phyloP scores from a whole-genome alignment of 2,888 invertebrate genomes.

The Amiota communis region DNA sequence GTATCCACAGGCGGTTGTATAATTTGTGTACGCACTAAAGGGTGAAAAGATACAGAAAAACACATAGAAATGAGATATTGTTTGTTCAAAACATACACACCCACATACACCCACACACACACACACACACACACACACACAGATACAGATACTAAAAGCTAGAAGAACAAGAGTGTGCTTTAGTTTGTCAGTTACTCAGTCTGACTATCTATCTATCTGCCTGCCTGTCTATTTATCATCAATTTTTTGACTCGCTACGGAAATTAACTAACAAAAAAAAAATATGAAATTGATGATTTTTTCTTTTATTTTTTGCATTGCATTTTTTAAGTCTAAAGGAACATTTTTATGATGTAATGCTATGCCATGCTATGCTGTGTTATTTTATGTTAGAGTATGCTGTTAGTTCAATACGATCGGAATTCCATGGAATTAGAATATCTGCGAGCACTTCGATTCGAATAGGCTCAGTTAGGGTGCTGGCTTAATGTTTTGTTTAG shows the following conservation, averaged over 20 bases:
- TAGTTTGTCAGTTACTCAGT: background rate
- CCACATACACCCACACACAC: too few relatives aligned
- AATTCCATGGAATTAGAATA: too few relatives aligned
- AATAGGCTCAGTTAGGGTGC: too few relatives aligned
- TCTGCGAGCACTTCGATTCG: too few relatives aligned
- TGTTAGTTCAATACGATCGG: too few relatives aligned
- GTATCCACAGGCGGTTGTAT: conserved; percentile 94
- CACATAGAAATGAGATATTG: conserved; percentile 25
- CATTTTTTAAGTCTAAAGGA: background rate
- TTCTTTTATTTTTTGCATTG: background rate
- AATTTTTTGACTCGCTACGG: too few relatives aligned
- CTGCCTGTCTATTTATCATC: background rate
- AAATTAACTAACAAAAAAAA: too few relatives aligned
- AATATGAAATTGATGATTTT: background rate
- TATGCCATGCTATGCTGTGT: background rate
- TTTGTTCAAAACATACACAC: too few relatives aligned
- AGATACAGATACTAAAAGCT: too few relatives aligned
- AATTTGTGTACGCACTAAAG: conserved; percentile 90
- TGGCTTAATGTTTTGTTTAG: too few relatives aligned
- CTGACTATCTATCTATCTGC: background rate
- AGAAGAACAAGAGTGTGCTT: conserved; percentile 35
- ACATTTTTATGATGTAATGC: background rate
- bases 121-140: too few relatives aligned
- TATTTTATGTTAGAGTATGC: too few relatives aligned
- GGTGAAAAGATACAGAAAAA: conserved; percentile 50